phyloP scores from a whole-genome alignment of 2,888 invertebrate genomes.

The Torymus auratus region DNA sequence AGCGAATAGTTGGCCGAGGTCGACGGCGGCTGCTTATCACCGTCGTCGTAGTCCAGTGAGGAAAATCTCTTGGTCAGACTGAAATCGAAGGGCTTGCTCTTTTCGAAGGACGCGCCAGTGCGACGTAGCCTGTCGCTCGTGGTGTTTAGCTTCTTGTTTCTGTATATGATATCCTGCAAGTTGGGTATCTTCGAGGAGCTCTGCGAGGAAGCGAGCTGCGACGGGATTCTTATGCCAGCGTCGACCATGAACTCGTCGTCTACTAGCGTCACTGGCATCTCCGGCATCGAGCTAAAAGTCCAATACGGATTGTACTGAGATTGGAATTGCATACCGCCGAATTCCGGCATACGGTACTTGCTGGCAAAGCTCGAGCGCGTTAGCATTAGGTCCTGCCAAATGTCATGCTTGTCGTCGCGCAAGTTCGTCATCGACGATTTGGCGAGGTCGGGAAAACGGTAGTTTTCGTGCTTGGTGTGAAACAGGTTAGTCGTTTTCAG shows the following conservation, averaged over 20 bases:
- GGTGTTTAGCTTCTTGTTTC: slow-evolving; percentile 63
- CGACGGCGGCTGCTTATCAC: slow-evolving; percentile 55
- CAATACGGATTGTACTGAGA: slow-evolving; percentile 72
- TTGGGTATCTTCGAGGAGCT: slow-evolving; percentile 72
- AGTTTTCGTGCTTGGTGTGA: slow-evolving; percentile 47
- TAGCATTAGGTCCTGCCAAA: slow-evolving; percentile 66
- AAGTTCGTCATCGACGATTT: slow-evolving; percentile 66
- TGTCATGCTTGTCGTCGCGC: slow-evolving; percentile 65
- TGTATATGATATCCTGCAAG: slow-evolving; percentile 68
- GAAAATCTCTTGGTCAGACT: slow-evolving; percentile 54
- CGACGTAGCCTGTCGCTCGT: slow-evolving; percentile 64
- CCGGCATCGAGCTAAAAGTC: slow-evolving; percentile 75
- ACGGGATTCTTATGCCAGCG: slow-evolving; percentile 73
- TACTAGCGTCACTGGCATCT: slow-evolving; percentile 71
- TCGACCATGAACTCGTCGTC: slow-evolving; percentile 75
- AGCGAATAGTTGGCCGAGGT: slow-evolving; percentile 48
- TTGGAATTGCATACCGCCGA: slow-evolving; percentile 60
- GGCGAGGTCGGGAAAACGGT: slow-evolving; percentile 63
- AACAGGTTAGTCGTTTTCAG: slow-evolving; percentile 47
- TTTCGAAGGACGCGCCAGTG: slow-evolving; percentile 62
- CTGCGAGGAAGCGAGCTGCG: slow-evolving; percentile 69
- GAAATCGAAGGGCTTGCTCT: slow-evolving; percentile 26
- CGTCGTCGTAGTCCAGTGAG: slow-evolving; percentile 68
- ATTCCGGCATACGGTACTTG: slow-evolving; percentile 61
- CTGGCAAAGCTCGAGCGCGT: slow-evolving; percentile 60